A percentile compares a stretch with the other conserved stretches of the same genome.
These are phyloP conservation scores for Platyscapa corneri DNA, from an alignment of 1,140 invertebrate genomes.

Conservation along the genomic window DNA sequence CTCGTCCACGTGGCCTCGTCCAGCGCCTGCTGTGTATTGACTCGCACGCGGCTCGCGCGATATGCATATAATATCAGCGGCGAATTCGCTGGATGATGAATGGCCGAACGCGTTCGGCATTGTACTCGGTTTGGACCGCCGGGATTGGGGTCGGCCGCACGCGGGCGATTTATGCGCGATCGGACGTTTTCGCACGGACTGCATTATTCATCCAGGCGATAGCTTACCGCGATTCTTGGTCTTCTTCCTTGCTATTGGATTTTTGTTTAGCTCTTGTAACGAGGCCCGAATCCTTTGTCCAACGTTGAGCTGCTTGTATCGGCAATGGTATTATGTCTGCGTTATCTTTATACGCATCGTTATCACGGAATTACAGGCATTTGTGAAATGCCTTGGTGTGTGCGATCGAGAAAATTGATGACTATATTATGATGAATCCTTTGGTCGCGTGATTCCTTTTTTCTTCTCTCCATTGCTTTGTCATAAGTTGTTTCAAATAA, in stretches of 20 bases:
- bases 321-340: neutral
- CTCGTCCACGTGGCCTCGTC: no score
- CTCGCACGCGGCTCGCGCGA: neutral
- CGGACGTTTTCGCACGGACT: constrained; percentile 21
- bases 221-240: neutral
- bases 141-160: neutral
- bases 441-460: neutral
- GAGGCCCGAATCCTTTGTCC: neutral
- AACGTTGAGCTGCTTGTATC: neutral
- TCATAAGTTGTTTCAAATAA: neutral
- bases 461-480: neutral
- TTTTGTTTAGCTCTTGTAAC: neutral
- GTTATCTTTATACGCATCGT: constrained; percentile 6
- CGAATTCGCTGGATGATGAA: constrained; percentile 27
- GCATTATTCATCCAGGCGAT: constrained; percentile 36
- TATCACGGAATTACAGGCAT: constrained; percentile 17
- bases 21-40: neutral
- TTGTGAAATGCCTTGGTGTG: neutral
- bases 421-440: neutral
- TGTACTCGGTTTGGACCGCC: neutral
- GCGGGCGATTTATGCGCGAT: constrained; percentile 29
- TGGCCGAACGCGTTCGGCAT: constrained; percentile 13
- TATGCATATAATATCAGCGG: constrained; percentile 24
- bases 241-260: neutral
- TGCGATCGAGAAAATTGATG: constrained; percentile 1